Base-by-base conservation (phyloP, 2,888 invertebrate species). In the Tenthredo notha region DNA sequence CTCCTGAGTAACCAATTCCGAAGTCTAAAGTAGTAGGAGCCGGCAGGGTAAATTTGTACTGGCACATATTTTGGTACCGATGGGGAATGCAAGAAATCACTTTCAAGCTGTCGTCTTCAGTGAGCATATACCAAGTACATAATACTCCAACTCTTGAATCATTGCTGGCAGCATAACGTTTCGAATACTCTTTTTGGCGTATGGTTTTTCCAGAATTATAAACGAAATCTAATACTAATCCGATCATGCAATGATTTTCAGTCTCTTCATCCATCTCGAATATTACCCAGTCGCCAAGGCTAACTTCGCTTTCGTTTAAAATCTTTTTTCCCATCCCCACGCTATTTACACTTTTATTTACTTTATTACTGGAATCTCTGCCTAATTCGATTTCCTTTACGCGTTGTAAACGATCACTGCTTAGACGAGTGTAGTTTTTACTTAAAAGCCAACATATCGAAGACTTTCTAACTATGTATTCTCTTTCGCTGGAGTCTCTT, bases 361-460 rank as follows among this genome's bases (percentile, higher is more conserved):
- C 9, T 74, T n/a, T n/a, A n/a, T n/a, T n/a, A n/a, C n/a, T n/a
- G n/a, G n/a, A n/a, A n/a, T n/a, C n/a, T n/a, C n/a, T 12, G 25
- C 21, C 74, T 47, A 82, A 84, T 37, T 77, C 50, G 33, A 67
- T 70, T 40, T 61, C 25, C 6, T 58, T 72, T 43, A 86, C 84
- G 7, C 80, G 84, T 37, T 80, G 72, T 43, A 85, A 77, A 15
- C 83, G 33, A 83, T 85, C 84, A 25, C 83, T 85, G 61, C 83
- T 86, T 6, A 85, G 33, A 4, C 40, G 65, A 12, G 47, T 58
- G 4, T 78, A 74, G 15, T 75, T 77, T 85, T 84, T 85, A 78
- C 84, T 86, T 40, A 85, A 47, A 1, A 84, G 84, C 85, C 86
- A 86, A 84, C 85, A 85, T 61, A 85, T 77, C 2, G 84, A 86